phyloP scores from a whole-genome alignment of 2,888 invertebrate genomes.

The Mesoligia furuncula region DNA sequence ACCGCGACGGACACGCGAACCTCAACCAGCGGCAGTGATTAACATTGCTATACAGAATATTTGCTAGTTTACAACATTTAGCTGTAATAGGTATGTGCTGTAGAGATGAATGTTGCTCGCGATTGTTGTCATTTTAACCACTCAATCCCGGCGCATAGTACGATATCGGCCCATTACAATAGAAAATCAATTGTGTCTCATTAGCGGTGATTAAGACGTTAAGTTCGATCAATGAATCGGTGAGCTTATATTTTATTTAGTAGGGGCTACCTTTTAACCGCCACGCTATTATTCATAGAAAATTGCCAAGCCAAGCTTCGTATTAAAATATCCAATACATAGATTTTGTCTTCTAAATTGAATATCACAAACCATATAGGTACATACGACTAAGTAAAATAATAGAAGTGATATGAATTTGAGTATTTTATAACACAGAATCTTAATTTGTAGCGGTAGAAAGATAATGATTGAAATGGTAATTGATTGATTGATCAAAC shows the following conservation, averaged over 20 bases:
- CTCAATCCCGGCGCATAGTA: too few species aligned
- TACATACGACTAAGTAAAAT: conserved; percentile 53
- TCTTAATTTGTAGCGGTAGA: conserved; percentile 30
- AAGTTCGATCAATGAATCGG: conserved; percentile 25
- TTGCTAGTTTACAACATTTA: conserved; percentile 19
- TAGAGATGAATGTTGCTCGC: conserved; percentile 17
- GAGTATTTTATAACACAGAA: conserved; percentile 44
- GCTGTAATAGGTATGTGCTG: conserved; percentile 1
- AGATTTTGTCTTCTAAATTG: conserved; percentile 60
- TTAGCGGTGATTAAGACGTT: too few species aligned
- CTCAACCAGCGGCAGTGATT: conserved; percentile 12
- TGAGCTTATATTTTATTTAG: conserved; percentile 7
- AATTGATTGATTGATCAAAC: conserved; percentile 34
- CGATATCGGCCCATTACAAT: too few species aligned
- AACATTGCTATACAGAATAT: conserved; percentile 32
- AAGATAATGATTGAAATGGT: conserved; percentile 15
- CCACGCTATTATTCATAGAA: conserved; percentile 32
- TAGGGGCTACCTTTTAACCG: conserved; percentile 31
- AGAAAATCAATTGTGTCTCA: too few species aligned
- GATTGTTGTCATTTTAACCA: conserved; percentile 14
- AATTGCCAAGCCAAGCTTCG: conserved; percentile 52
- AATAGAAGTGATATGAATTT: conserved; percentile 59
- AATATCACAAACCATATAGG: conserved; percentile 62
- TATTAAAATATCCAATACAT: conserved; percentile 55
- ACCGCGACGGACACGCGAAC: conserved; percentile 52